Percentiles rank a stretch among this genome's conserved stretches.
These are phyloP conservation scores for Halisarca cf. caerulea DNA, from an alignment of 37 sponge, comb jelly and placozoan genomes.

Conservation along the genomic window DNA sequence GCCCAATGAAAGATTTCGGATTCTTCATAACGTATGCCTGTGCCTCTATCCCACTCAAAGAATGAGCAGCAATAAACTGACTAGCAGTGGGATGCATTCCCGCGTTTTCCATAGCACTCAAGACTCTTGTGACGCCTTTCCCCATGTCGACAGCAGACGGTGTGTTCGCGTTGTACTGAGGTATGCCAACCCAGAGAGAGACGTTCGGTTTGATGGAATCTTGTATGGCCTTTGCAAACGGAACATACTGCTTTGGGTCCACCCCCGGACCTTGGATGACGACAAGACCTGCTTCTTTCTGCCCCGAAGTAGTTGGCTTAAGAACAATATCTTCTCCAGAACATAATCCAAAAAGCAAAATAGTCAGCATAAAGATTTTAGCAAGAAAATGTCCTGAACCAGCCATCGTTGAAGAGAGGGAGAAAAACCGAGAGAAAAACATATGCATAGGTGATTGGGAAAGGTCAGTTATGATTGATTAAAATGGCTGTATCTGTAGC, in stretches of 20 bases:
- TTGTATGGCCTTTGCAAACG: slow-evolving; percentile 20
- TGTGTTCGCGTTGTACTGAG: neutral
- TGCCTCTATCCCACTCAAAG: slow-evolving; percentile 2
- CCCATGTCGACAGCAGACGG: slow-evolving; percentile 3
- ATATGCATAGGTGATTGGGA: no score
- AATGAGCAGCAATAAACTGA: slow-evolving; percentile 26
- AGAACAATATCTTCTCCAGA: slow-evolving; percentile 13
- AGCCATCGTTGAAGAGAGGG: no score
- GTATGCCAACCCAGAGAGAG: slow-evolving; percentile 10
- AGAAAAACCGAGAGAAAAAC: no score
- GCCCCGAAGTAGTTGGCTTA: neutral
- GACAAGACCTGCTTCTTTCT: neutral
- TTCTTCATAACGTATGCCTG: slow-evolving; percentile 17
- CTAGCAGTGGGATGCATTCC: slow-evolving; percentile 22
- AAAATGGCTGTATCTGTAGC: no score
- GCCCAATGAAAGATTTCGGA: neutral
- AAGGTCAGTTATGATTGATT: no score
- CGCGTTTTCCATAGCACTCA: neutral
- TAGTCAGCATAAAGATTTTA: no score
- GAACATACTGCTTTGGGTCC: slow-evolving; percentile 16
- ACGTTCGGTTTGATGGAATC: neutral
- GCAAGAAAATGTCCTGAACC: no score
- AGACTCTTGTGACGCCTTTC: neutral
- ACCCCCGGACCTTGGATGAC: slow-evolving; percentile 27
- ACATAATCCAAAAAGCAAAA: neutral